Base-by-base conservation (phyloP, 2,888 invertebrate genomes). In the Mimachlamys varia region DNA sequence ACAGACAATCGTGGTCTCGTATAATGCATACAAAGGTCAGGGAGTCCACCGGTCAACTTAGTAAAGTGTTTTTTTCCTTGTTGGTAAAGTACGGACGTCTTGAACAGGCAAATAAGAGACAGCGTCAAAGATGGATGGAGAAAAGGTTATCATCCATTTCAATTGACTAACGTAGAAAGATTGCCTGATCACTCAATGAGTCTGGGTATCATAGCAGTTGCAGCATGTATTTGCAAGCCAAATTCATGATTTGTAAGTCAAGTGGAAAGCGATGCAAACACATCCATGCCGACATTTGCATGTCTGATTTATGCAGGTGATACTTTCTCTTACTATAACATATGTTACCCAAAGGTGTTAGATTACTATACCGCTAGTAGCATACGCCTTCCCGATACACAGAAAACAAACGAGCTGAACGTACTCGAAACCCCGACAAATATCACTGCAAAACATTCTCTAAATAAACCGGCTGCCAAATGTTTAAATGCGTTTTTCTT, bases 401-500 rank as follows among this genome's bases (percentile, higher is more conserved):
- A 44, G 7, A 44, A 76, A 33, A 15, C 4, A 10, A 33, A 22
- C 13, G 33, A 33, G 33, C 12, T 27, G 33, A 76, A 76, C 27
- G 76, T 76, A 76, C 76, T 33, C 5, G 76, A 76, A 33, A 76
- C 76, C 76, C 33, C 33, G 27, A 33, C 76, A 33, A 33, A 58
- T 7, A 76, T 15, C 76, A 33, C 76, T 33, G 33, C 76, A 76
- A 33, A 12, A 76, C 76, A 2, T 33, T 76, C 76, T 76, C 33
- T 5, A 7, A 33, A 76, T 76, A 0, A 13, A 27, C 15, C 15
- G 76, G 27, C 27, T 76, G 76, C 76, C 76, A 76, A 76, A 33
- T 76, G 27, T 76, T 33, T 33, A 76, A 76, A 76, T 76, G 76
- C 76, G 76, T 7, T 76, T 76, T 76, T 27, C 76, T 76, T 76